Conservation (phyloP, 2,888 invertebrate species). For the Ormyrus rosae region DNA sequence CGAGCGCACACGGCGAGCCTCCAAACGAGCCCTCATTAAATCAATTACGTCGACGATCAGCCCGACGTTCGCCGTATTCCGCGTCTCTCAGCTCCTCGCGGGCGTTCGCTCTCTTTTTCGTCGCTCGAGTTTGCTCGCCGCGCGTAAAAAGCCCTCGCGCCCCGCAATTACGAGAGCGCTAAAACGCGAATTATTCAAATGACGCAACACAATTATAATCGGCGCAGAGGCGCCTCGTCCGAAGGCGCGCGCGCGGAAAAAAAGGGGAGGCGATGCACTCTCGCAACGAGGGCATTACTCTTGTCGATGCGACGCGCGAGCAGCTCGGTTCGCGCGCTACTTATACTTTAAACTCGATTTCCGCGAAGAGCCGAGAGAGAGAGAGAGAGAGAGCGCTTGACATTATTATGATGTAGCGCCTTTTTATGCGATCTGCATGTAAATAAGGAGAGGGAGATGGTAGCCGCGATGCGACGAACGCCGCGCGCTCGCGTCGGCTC, state of each 20-base stretch:
- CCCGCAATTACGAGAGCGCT: background rate
- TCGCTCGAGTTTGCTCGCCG: no score
- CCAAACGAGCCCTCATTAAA: background rate
- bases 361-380: slow-evolving; percentile 17
- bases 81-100: no score
- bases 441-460: slow-evolving; percentile 17
- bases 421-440: slow-evolving; percentile 39
- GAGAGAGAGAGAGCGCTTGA: slow-evolving; percentile 7
- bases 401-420: slow-evolving; percentile 47
- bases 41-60: slow-evolving; percentile 5
- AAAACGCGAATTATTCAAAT: slow-evolving; percentile 41
- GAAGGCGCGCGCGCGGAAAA: background rate
- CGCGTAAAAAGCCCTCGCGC: no score
- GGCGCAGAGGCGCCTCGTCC: background rate
- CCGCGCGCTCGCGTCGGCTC: background rate
- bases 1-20: no score
- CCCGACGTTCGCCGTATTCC: no score
- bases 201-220: slow-evolving; percentile 17
- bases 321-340: background rate
- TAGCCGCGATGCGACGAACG: background rate
- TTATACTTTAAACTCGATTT: slow-evolving; percentile 30
- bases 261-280: slow-evolving; percentile 10
- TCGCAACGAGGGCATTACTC: slow-evolving; percentile 31
- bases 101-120: no score
- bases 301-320: slow-evolving; percentile 1